Evolutionary conservation across 2,113 vertebrate genomes (phyloP).

Genomic region (Neofelis nebulosa): DNA sequence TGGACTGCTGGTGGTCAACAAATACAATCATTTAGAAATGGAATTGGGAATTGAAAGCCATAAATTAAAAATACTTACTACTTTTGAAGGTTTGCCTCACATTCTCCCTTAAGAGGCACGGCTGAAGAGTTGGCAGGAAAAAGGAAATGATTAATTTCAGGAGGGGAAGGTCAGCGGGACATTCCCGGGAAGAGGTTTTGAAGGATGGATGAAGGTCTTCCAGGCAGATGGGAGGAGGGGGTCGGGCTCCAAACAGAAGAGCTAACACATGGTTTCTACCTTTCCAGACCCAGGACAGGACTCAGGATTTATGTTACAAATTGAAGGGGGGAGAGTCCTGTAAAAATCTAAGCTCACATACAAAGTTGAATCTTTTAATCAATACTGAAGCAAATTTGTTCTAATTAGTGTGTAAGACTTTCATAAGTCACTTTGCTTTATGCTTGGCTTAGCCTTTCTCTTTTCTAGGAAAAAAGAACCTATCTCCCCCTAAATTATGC

Average conservation of each 20-base stretch:
- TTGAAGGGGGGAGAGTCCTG: not conserved
- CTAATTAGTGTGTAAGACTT: not conserved
- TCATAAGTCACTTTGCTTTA: not conserved
- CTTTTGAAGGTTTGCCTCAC: not conserved
- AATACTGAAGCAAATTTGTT: not conserved
- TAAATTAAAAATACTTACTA: not conserved
- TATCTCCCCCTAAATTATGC: not conserved
- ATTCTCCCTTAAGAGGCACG: not conserved
- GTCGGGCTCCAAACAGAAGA: not conserved
- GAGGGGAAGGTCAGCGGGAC: not conserved
- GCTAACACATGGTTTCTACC: not conserved
- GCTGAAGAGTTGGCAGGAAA: not conserved
- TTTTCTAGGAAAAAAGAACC: not conserved
- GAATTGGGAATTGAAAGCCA: not conserved
- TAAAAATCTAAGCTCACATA: not conserved
- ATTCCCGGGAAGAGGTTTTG: not conserved
- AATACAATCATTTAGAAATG: not conserved
- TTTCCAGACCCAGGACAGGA: not conserved
- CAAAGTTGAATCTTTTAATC: not conserved
- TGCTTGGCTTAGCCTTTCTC: not conserved
- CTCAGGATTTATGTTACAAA: not conserved
- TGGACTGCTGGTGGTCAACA: not conserved
- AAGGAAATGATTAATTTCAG: not conserved
- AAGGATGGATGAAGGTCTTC: not conserved
- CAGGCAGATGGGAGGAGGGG: not conserved